Percentiles rank a stretch among this genome's conserved stretches.
phyloP scores from a whole-genome alignment of 2,888 invertebrate genomes.

The Selenia dentaria region DNA sequence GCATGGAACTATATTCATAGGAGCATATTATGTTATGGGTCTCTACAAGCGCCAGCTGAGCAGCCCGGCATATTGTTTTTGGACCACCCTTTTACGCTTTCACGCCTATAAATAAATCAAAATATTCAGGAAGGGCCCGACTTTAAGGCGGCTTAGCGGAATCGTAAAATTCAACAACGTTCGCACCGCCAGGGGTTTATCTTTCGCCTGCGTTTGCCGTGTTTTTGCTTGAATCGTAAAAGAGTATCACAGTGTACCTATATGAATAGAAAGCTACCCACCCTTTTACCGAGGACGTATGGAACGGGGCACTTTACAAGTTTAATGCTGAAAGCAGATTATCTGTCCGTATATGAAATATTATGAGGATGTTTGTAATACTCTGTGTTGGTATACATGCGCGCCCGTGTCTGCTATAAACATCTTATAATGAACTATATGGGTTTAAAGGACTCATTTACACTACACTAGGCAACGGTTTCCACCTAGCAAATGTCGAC shows the following conservation, averaged over 20 bases:
- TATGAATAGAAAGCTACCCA: constrained; percentile 78
- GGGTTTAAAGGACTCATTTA: constrained; percentile 16
- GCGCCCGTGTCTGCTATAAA: constrained; percentile 22
- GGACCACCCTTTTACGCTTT: constrained; percentile 80
- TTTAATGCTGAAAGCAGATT: constrained; percentile 71
- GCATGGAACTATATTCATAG: constrained; percentile 50
- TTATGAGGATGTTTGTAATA: constrained; percentile 29
- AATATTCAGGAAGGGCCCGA: constrained; percentile 83
- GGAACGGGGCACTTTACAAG: constrained; percentile 68
- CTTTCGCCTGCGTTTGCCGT: constrained; percentile 72
- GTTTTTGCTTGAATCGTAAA: constrained; percentile 81
- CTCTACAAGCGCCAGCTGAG: constrained; percentile 58
- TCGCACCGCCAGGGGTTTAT: constrained; percentile 76
- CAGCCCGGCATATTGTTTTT: constrained; percentile 77
- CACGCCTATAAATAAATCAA: constrained; percentile 84
- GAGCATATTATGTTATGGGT: constrained; percentile 65
- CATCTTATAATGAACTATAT: constrained; percentile 24
- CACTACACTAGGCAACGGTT: no score
- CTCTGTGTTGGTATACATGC: constrained; percentile 17
- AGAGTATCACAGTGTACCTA: constrained; percentile 67
- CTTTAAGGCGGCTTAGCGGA: constrained; percentile 83
- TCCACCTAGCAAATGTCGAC: no score
- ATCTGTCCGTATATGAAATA: constrained; percentile 50
- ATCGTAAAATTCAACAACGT: constrained; percentile 84
- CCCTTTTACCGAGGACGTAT: constrained; percentile 74